Conservation (phyloP, 2,113 vertebrate species). For the Gnathonemus echidnorhynchus region DNA sequence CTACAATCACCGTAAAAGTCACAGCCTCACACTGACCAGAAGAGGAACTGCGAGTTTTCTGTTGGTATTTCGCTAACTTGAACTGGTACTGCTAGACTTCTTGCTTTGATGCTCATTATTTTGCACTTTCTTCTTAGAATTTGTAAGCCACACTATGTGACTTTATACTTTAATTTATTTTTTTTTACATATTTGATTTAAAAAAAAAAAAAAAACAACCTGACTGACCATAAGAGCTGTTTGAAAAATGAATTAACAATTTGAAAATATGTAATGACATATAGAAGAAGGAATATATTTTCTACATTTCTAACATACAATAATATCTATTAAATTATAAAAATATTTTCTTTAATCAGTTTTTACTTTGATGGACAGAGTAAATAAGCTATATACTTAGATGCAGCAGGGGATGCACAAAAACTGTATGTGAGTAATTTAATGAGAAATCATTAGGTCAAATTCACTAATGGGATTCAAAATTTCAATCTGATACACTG, state of each 20-base stretch:
- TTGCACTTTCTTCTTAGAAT: neutral
- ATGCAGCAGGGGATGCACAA: neutral
- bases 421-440: neutral
- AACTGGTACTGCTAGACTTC: neutral
- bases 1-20: constrained; percentile 5
- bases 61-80: neutral
- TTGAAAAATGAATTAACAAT: neutral
- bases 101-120: neutral
- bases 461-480: neutral
- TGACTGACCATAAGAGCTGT: neutral
- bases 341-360: neutral
- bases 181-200: neutral
- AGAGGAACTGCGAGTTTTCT: neutral
- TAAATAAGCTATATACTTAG: neutral
- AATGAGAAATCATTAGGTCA: neutral
- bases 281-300: neutral
- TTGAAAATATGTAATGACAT: neutral
- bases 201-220: neutral
- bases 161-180: neutral
- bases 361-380: neutral
- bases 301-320: neutral
- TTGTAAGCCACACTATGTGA: neutral
- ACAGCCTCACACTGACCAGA: neutral
- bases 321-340: neutral
- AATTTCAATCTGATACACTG: neutral